Conservation (phyloP, 92 coral and sea anemone genomes). For the Zoanthus gigantus region DNA sequence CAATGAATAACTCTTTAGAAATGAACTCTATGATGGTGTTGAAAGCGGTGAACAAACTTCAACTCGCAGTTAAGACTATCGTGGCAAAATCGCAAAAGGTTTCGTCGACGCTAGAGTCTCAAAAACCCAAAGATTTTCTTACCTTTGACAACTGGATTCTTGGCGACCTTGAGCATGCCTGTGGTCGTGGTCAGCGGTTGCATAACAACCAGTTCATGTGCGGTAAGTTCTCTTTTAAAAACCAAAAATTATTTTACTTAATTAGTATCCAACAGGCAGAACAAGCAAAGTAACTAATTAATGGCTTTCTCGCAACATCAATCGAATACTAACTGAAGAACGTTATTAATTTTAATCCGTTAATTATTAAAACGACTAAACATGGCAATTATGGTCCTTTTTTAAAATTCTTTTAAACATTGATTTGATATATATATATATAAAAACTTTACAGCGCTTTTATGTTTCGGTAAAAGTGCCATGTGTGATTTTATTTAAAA, state of each 20-base stretch:
- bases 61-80: constrained; percentile 52
- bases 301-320: not conserved
- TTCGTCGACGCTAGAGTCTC: constrained; percentile 27
- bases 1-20: constrained; percentile 46
- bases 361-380: no score
- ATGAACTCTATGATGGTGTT: constrained; percentile 64
- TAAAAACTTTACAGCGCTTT: no score
- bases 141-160: constrained; percentile 59
- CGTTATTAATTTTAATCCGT: no score
- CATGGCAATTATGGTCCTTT: no score
- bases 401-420: no score
- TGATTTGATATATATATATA: no score
- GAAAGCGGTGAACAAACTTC: constrained; percentile 59
- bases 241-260: not conserved
- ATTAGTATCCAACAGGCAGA: not conserved
- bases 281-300: not conserved
- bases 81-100: constrained; percentile 58
- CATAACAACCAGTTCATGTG: constrained; percentile 64
- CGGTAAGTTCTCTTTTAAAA: constrained; percentile 59
- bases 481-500: no score
- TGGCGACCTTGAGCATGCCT: constrained; percentile 47
- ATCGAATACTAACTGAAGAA: not conserved
- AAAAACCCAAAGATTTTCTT: constrained; percentile 31
- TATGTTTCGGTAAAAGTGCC: no score
- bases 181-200: constrained; percentile 62